Conservation (phyloP, 2,888 invertebrate genomes). For the Athripsodes cinereus region DNA sequence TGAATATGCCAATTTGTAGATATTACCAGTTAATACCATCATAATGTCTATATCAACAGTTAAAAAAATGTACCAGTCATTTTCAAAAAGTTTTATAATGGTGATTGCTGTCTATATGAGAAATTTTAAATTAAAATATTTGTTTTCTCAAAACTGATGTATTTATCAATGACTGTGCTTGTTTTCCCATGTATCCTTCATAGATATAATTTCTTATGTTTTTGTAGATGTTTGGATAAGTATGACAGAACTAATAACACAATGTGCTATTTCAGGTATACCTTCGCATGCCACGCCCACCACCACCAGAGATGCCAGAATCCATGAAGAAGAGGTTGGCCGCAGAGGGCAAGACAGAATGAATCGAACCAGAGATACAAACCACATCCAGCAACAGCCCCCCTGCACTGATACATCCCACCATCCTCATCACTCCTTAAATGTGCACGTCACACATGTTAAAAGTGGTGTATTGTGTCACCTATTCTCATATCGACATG, state of each 20-base stretch:
- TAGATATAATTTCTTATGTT: not conserved
- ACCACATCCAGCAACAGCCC: not conserved
- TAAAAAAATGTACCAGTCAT: too few relatives aligned
- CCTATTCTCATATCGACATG: too few relatives aligned
- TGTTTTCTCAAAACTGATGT: too few relatives aligned
- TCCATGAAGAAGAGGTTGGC: slow-evolving; percentile 70
- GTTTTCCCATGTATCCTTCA: too few relatives aligned
- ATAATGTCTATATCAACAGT: too few relatives aligned
- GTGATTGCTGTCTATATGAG: too few relatives aligned
- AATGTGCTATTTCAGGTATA: slow-evolving; percentile 49
- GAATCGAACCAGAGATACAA: slow-evolving; percentile 1
- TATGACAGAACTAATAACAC: not conserved
- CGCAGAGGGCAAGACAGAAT: slow-evolving; percentile 35
- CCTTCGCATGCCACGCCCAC: slow-evolving; percentile 86
- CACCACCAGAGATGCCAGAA: slow-evolving; percentile 95
- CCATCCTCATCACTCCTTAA: slow-evolving; percentile 4
- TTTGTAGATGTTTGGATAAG: not conserved
- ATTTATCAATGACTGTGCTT: too few relatives aligned
- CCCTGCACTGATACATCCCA: not conserved
- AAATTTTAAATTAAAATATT: too few relatives aligned
- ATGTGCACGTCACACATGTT: not conserved
- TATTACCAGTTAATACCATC: too few relatives aligned
- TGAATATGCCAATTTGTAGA: too few relatives aligned
- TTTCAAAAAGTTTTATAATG: too few relatives aligned
- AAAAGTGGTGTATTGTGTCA: too few relatives aligned